These are phyloP conservation scores for Nematostella vectensis DNA, from an alignment of 92 coral and sea anemone genomes.

Conservation along the genomic window DNA sequence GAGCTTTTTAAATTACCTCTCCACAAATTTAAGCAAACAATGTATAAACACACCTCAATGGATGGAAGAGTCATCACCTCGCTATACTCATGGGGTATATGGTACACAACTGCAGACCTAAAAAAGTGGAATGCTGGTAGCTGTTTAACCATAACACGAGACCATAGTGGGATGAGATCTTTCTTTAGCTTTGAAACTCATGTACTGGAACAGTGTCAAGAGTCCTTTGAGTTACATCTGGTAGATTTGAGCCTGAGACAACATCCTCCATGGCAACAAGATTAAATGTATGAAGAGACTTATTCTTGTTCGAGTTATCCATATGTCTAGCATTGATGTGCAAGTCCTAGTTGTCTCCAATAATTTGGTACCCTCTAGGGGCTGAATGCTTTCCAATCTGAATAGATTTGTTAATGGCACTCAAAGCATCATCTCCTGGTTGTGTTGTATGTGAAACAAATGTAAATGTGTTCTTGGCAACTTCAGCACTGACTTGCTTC, in stretches of 20 bases:
- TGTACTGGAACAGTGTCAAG: slow-evolving; percentile 8
- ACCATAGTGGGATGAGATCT: slow-evolving; percentile 13
- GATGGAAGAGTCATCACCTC: slow-evolving; percentile 7
- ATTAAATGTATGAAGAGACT: slow-evolving; percentile 37
- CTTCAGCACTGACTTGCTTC: slow-evolving; percentile 5
- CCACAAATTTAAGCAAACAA: no score
- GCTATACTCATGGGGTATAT: slow-evolving; percentile 19
- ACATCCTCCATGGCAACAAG: slow-evolving; percentile 29
- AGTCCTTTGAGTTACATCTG: slow-evolving; percentile 8
- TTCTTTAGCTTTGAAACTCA: slow-evolving; percentile 18
- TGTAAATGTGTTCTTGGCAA: slow-evolving; percentile 4
- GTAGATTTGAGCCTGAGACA: slow-evolving; percentile 14
- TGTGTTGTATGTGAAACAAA: background rate
- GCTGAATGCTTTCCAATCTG: background rate
- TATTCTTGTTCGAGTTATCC: slow-evolving; percentile 23
- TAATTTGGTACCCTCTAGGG: slow-evolving; percentile 32
- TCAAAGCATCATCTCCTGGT: background rate
- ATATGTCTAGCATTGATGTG: slow-evolving; percentile 34
- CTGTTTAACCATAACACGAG: slow-evolving; percentile 12
- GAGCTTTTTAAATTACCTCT: no score
- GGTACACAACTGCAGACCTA: slow-evolving; percentile 5
- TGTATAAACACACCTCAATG: slow-evolving; percentile 15
- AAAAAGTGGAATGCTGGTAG: slow-evolving; percentile 2
- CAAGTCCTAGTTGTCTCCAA: slow-evolving; percentile 34
- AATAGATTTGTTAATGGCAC: background rate